Evolutionary conservation across 2,888 invertebrate genomes (phyloP).

Genomic region (Diarsia mendica): DNA sequence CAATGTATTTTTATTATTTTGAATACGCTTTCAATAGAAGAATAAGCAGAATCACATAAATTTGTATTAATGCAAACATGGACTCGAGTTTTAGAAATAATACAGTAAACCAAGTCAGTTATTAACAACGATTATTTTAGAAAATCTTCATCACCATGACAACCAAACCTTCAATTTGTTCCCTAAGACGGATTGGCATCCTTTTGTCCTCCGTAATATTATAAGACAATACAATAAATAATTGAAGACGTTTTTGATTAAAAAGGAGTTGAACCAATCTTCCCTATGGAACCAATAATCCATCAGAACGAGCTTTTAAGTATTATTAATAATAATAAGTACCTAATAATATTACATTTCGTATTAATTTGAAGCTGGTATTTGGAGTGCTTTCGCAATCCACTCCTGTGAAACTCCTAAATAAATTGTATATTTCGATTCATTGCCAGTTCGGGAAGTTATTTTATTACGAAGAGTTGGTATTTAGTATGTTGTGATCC

Average conservation of each 20-base stretch:
- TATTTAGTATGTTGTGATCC: not conserved
- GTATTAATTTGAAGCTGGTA: constrained; percentile 34
- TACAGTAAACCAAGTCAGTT: too few relatives aligned
- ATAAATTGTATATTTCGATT: constrained; percentile 25
- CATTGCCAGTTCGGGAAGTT: not conserved
- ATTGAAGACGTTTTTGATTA: not conserved
- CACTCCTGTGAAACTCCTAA: not conserved
- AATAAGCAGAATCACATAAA: too few relatives aligned
- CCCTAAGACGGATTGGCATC: not conserved
- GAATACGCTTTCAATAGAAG: not conserved
- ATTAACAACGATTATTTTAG: not conserved
- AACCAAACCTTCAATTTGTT: not conserved
- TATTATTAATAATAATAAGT: not conserved
- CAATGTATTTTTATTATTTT: not conserved
- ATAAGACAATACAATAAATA: not conserved
- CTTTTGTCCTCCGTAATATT: not conserved
- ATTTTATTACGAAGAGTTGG: not conserved
- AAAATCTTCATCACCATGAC: not conserved
- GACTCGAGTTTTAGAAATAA: too few relatives aligned
- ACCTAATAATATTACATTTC: constrained; percentile 2
- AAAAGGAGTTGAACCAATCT: not conserved
- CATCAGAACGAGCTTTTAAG: not conserved
- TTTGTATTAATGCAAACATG: too few relatives aligned
- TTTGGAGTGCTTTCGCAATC: constrained; percentile 20
- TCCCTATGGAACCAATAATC: not conserved